Percentiles rank a stretch among this genome's conserved stretches.
Conservation (phyloP, 2,113 vertebrate genomes). For the Dissostichus mawsoni region DNA sequence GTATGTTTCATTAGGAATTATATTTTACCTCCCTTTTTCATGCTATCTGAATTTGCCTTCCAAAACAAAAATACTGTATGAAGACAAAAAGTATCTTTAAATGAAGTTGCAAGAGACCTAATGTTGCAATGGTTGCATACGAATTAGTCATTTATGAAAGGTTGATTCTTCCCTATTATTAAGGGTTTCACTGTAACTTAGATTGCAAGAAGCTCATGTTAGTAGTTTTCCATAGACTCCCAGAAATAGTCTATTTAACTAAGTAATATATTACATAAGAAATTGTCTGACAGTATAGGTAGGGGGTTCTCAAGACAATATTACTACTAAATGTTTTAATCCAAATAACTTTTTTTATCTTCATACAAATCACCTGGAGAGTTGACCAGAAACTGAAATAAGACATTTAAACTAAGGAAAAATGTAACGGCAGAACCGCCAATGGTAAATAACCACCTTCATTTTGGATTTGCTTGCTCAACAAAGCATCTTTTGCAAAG, state of each 20-base stretch:
- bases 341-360: not conserved
- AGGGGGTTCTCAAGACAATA: constrained; percentile 10
- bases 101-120: not conserved
- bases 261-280: constrained; percentile 44
- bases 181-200: not conserved
- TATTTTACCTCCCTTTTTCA: not conserved
- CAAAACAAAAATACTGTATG: not conserved
- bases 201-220: not conserved
- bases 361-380: not conserved
- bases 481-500: not conserved
- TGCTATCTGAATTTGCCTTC: not conserved
- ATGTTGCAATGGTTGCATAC: not conserved
- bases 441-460: not conserved
- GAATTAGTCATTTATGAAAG: not conserved
- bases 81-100: not conserved
- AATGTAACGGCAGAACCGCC: not conserved
- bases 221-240: constrained; percentile 15
- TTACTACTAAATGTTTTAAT: not conserved
- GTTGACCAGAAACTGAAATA: not conserved
- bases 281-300: constrained; percentile 15
- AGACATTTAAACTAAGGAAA: no score
- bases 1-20: not conserved
- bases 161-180: not conserved
- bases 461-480: constrained; percentile 1
- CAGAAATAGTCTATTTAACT: constrained; percentile 18